Percentiles rank a stretch among this genome's conserved stretches.
Evolutionary conservation across 2,797 vertebrate species (phyloP).

Genomic region (Huso huso): DNA sequence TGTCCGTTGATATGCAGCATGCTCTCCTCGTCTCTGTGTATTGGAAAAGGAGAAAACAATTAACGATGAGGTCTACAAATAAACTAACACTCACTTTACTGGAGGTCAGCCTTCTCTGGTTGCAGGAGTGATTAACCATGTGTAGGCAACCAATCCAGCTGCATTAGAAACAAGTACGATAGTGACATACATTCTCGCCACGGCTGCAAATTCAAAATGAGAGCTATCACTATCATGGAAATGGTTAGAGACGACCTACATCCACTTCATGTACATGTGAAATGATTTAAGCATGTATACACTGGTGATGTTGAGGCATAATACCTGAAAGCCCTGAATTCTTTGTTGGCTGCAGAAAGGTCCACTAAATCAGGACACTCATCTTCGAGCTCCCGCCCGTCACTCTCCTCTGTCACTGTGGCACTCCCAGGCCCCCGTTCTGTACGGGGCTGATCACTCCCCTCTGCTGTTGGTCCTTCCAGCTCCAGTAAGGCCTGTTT

Average conservation of each 20-base stretch:
- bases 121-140: too few relatives aligned
- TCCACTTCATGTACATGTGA: too few relatives aligned
- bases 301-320: not conserved
- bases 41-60: not conserved
- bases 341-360: slow-evolving; percentile 56
- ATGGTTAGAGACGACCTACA: not conserved
- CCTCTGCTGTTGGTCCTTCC: slow-evolving; percentile 47
- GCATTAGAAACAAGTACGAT: too few relatives aligned
- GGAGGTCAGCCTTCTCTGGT: too few relatives aligned
- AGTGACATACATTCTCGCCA: too few relatives aligned
- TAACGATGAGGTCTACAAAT: too few relatives aligned
- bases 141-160: too few relatives aligned
- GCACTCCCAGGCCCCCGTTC: slow-evolving; percentile 9
- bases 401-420: not conserved
- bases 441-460: slow-evolving; percentile 22
- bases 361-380: slow-evolving; percentile 56
- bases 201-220: slow-evolving; percentile 3
- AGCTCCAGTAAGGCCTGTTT: slow-evolving; percentile 60
- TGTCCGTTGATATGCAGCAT: slow-evolving; percentile 47
- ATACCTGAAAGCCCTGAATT: slow-evolving; percentile 68
- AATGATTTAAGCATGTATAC: slow-evolving; percentile 1
- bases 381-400: slow-evolving; percentile 34
- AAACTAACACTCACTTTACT: too few relatives aligned
- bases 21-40: slow-evolving; percentile 64
- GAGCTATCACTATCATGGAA: not conserved